These are phyloP conservation scores for Penaeus monodon DNA, from an alignment of 2,888 invertebrate species.

Conservation along the genomic window DNA sequence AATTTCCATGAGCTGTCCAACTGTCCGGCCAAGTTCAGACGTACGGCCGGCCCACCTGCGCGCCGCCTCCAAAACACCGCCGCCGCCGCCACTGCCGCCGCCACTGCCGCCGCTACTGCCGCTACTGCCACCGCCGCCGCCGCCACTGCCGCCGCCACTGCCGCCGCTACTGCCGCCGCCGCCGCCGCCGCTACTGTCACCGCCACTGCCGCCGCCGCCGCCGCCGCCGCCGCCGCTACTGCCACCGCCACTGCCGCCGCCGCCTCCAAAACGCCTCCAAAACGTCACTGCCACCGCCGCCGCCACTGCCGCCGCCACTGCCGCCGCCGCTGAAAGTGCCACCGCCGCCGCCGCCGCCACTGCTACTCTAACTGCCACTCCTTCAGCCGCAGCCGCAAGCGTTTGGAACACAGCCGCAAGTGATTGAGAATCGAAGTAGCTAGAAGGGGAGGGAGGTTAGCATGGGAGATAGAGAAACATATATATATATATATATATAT, in stretches of 20 bases:
- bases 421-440: not conserved
- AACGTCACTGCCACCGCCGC: too few species aligned
- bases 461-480: not conserved
- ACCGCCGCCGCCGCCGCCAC: constrained; percentile 37
- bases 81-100: constrained; percentile 1
- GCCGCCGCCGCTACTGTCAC: too few species aligned
- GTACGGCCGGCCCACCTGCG: constrained; percentile 55
- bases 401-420: too few species aligned
- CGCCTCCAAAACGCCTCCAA: too few species aligned
- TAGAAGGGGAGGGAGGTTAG: not conserved
- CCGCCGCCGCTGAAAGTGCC: too few species aligned
- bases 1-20: constrained; percentile 64
- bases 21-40: constrained; percentile 62
- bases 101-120: constrained; percentile 28
- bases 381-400: too few species aligned
- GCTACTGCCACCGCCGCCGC: too few species aligned
- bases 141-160: too few species aligned
- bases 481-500: too few species aligned
- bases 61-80: constrained; percentile 39
- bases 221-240: constrained; percentile 38
- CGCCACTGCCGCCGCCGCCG: too few species aligned
- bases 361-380: constrained; percentile 8
- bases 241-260: constrained; percentile 6
- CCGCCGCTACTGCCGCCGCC: too few species aligned
- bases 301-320: too few species aligned